Percentiles rank a stretch among this genome's conserved stretches.
Evolutionary conservation across 2,797 vertebrate species (phyloP).

Genomic region (Tokudaia muenninki): DNA sequence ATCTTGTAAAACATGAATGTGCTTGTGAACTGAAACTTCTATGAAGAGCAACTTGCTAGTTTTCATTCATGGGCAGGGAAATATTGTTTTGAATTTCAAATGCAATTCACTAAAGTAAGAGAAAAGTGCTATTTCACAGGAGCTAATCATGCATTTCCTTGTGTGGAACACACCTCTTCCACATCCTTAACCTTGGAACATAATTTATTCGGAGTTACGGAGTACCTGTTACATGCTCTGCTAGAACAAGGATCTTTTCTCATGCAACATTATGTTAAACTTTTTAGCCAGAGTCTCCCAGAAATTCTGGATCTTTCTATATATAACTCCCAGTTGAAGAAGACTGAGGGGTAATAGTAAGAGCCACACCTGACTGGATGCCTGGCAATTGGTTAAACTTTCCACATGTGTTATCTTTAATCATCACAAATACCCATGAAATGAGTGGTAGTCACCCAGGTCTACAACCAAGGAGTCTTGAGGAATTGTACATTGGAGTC

Average conservation of each 20-base stretch:
- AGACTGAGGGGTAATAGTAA: neutral
- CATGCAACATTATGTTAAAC: neutral
- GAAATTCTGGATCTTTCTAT: slow-evolving; percentile 5
- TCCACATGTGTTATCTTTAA: neutral
- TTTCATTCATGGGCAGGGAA: neutral
- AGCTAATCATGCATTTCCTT: neutral
- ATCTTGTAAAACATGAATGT: neutral
- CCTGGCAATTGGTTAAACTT: neutral
- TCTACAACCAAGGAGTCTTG: neutral
- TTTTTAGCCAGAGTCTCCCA: neutral
- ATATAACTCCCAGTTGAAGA: neutral
- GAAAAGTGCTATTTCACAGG: neutral
- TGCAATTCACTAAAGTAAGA: slow-evolving; percentile 23
- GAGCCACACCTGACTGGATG: neutral
- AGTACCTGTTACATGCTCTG: neutral
- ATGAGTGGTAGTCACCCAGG: neutral
- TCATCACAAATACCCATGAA: neutral
- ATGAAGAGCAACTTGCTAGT: neutral
- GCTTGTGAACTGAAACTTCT: neutral
- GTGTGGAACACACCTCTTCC: neutral
- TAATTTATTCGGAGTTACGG: neutral
- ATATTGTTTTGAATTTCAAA: neutral
- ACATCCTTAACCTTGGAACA: neutral
- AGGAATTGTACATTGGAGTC: slow-evolving; percentile 10
- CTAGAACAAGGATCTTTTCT: neutral